These are phyloP conservation scores for Epistrophe eligans DNA, from an alignment of 2,888 invertebrate species.

Conservation along the genomic window DNA sequence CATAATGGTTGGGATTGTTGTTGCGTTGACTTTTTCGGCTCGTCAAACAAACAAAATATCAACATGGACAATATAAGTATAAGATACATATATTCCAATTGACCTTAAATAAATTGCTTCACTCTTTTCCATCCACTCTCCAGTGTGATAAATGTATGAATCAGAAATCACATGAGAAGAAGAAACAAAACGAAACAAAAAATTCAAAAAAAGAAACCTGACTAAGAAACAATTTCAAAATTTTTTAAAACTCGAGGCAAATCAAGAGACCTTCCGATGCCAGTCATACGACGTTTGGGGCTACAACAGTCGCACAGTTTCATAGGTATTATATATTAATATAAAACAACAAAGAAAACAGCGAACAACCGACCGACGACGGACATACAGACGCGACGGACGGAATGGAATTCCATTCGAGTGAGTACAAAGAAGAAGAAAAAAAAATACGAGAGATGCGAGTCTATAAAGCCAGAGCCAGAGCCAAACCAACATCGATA, in stretches of 20 bases:
- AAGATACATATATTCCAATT: slow-evolving; percentile 26
- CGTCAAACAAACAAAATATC: not conserved
- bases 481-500: slow-evolving; percentile 54
- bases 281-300: slow-evolving; percentile 66
- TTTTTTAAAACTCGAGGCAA: slow-evolving; percentile 59
- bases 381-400: not conserved
- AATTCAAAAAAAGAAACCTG: slow-evolving; percentile 33
- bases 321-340: not conserved
- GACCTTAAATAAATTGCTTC: slow-evolving; percentile 64
- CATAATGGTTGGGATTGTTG: not conserved
- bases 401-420: slow-evolving; percentile 67
- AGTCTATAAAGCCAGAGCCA: slow-evolving; percentile 25
- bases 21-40: slow-evolving; percentile 8
- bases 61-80: slow-evolving; percentile 8
- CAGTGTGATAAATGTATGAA: slow-evolving; percentile 56
- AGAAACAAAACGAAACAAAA: slow-evolving; percentile 6
- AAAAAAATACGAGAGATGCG: slow-evolving; percentile 25
- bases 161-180: slow-evolving; percentile 60
- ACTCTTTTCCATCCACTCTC: slow-evolving; percentile 40
- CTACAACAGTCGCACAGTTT: slow-evolving; percentile 54
- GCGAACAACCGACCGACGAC: not conserved
- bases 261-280: slow-evolving; percentile 70
- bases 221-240: slow-evolving; percentile 61
- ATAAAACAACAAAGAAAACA: slow-evolving; percentile 55
- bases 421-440: slow-evolving; percentile 40